Evolutionary conservation across 2,797 vertebrate species (phyloP), one percentile per base, ranked within the genome.

Genomic region (Huso huso): DNA sequence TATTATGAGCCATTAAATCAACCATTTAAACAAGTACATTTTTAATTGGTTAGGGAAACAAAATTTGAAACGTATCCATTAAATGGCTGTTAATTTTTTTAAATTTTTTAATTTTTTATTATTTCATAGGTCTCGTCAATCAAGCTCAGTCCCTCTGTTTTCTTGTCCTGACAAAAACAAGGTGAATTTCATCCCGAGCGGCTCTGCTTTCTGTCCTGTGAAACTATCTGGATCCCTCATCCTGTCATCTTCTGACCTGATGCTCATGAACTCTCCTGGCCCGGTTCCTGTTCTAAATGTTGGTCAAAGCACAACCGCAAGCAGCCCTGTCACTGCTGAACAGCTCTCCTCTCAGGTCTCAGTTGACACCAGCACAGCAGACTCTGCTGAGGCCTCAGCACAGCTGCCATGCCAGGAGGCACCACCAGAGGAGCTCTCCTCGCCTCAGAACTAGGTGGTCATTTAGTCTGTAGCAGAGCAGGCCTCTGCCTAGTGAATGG

Each of bases 111-210:
- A 18, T 18, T 18, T 18, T 37, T 37, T 37, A 4, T 37, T 37
- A 4, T 37, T 37, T 37, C 57, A 67, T 75, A 97, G 93, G 84
- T 93, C 93, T 74, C 92, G 91, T 72, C 89, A 92, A 82, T 93
- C 94, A 76, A 83, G 92, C 89, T 91, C 94, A 82, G 87, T 93
- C 84, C 93, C 93, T 76, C 92, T 94, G 79, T 95, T 98, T 90
- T 98, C 95, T 70, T 97, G 95, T 77, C 95, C 95, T 63, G 95
- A 98, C 91, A 97, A 95, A 91, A 98, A 97, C 90, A 97, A 97
- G 86, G 93, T 97, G 87, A 97, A 97, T 90, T 97, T 98, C 89
- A 93, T 93, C 83, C 93, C 95, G 63, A 92, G 92, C 1, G 95
- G 95, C 83, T 95, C 95, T 7, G 95, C 95, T 83, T 98, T 98